Percentiles rank a stretch among this genome's conserved stretches.
Evolutionary conservation across 2,113 vertebrate genomes (phyloP).

Genomic region (Esox niger): DNA sequence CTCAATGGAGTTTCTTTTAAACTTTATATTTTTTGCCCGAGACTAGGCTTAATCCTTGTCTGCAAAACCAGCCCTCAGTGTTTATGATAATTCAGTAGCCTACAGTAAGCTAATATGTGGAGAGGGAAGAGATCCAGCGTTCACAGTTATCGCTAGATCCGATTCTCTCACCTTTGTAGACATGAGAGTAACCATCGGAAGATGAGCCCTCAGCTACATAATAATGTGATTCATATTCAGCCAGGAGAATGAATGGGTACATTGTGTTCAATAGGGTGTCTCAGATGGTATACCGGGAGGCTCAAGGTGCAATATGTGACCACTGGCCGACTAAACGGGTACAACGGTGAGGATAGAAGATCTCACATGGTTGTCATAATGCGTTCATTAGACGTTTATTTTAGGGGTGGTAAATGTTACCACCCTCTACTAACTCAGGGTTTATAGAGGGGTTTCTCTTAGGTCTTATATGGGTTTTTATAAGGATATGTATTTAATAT

Average conservation of each 20-base stretch:
- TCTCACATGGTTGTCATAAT: too few species aligned
- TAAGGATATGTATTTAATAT: too few species aligned
- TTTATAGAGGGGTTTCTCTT: too few species aligned
- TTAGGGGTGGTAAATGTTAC: too few species aligned
- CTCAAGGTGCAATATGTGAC: not conserved
- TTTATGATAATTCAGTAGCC: too few species aligned
- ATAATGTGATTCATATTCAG: not conserved
- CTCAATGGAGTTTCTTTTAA: too few species aligned
- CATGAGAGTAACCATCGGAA: not conserved
- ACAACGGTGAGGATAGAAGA: not conserved
- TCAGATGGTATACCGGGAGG: not conserved
- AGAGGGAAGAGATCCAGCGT: not conserved
- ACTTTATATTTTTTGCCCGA: too few species aligned
- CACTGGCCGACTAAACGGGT: not conserved
- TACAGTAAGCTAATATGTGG: not conserved
- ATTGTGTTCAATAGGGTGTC: not conserved
- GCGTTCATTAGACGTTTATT: too few species aligned
- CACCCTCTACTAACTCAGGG: too few species aligned
- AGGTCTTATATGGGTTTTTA: too few species aligned
- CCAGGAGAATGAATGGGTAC: not conserved
- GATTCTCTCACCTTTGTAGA: not conserved
- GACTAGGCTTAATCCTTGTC: too few species aligned
- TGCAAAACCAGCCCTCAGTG: too few species aligned
- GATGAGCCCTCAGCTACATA: not conserved
- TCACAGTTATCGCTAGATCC: not conserved